Evolutionary conservation across 2,888 invertebrate species (phyloP).

Genomic region (Parapristionchus giblindavisi): DNA sequence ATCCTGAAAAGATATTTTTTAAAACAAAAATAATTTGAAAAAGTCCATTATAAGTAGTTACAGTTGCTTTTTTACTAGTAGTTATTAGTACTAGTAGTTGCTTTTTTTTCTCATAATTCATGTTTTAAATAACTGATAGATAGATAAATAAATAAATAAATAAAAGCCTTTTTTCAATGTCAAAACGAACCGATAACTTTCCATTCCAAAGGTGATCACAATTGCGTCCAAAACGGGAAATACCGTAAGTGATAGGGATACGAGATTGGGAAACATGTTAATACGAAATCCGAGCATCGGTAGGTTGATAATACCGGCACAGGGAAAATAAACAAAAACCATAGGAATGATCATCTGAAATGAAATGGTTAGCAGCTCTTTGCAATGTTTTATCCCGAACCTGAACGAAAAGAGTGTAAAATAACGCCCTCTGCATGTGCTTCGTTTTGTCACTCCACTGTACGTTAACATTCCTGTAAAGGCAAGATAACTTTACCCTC

Average conservation of each 20-base stretch:
- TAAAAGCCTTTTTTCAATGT: too few relatives aligned
- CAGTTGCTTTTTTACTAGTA: too few relatives aligned
- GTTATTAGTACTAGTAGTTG: too few relatives aligned
- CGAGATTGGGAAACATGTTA: slow-evolving; percentile 12
- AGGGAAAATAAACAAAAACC: slow-evolving; percentile 14
- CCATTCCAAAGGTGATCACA: slow-evolving; percentile 16
- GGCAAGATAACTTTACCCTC: too few relatives aligned
- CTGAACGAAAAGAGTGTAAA: slow-evolving; percentile 3
- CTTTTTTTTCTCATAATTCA: too few relatives aligned
- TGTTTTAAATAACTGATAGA: too few relatives aligned
- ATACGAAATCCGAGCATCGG: slow-evolving; percentile 13
- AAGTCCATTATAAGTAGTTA: too few relatives aligned
- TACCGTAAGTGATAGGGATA: not conserved
- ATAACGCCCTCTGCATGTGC: not conserved
- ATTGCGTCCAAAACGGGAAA: slow-evolving; percentile 6
- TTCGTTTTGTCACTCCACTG: slow-evolving; percentile 6
- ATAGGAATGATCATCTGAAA: slow-evolving; percentile 4
- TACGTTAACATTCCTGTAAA: not conserved
- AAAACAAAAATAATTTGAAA: too few relatives aligned
- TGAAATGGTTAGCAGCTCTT: not conserved
- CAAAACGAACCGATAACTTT: slow-evolving; percentile 18
- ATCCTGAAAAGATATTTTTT: too few relatives aligned
- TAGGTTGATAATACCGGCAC: not conserved
- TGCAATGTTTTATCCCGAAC: not conserved
- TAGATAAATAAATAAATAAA: too few relatives aligned